Conservation (phyloP, 2,113 vertebrate genomes). For the Boulengeromyrus knoepffleri region DNA sequence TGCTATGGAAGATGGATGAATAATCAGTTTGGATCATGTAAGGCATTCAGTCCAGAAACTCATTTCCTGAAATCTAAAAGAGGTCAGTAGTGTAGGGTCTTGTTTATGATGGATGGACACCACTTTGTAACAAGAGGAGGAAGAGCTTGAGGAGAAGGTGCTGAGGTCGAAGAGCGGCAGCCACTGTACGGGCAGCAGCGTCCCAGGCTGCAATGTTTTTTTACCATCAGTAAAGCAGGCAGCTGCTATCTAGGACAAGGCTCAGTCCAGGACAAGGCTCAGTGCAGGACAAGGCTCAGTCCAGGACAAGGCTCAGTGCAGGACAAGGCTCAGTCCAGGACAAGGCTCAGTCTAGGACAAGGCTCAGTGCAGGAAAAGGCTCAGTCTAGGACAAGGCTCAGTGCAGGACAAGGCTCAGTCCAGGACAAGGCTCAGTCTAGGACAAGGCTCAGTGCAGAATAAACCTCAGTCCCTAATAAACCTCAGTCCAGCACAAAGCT, state of each 20-base stretch:
- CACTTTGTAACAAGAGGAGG: background rate
- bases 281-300: background rate
- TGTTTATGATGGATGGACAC: background rate
- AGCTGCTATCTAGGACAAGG: background rate
- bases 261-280: background rate
- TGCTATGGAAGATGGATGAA: background rate
- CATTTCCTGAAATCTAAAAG: background rate
- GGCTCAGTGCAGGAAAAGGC: too few species aligned
- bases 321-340: background rate
- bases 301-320: background rate
- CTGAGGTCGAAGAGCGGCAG: background rate
- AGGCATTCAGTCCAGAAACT: background rate
- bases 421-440: background rate
- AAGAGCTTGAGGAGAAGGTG: background rate
- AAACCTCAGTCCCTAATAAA: background rate
- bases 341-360: background rate
- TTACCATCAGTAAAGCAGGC: background rate
- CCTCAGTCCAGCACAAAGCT: background rate
- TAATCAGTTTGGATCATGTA: background rate
- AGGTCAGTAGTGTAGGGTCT: background rate
- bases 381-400: too few species aligned
- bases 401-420: too few species aligned
- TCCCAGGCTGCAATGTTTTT: background rate
- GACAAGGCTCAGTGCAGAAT: background rate
- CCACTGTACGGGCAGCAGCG: background rate